Percentiles rank a stretch among this genome's conserved stretches.
These are phyloP conservation scores for Taenaris catops DNA, from an alignment of 2,888 invertebrate species.

Conservation along the genomic window DNA sequence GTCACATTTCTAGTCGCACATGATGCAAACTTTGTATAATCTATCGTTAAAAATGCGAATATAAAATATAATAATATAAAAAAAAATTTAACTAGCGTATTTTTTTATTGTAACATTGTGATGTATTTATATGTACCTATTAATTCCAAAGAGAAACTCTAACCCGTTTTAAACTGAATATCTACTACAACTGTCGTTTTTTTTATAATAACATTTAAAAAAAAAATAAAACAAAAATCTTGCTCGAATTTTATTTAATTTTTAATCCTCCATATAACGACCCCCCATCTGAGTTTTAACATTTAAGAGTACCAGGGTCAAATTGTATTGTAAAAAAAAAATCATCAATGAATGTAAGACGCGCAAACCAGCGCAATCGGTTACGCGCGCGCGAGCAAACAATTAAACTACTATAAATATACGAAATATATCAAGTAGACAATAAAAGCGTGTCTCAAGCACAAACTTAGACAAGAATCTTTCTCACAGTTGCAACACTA, in stretches of 20 bases:
- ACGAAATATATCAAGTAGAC: slow-evolving; percentile 48
- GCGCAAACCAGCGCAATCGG: too few relatives aligned
- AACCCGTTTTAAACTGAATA: too few relatives aligned
- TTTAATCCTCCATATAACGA: slow-evolving; percentile 53
- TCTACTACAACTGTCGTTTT: too few relatives aligned
- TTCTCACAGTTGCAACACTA: slow-evolving; percentile 51
- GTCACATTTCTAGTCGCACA: too few relatives aligned
- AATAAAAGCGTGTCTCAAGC: slow-evolving; percentile 65
- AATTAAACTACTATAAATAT: slow-evolving; percentile 63
- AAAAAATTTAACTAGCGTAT: too few relatives aligned
- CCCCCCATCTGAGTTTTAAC: too few relatives aligned
- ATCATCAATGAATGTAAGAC: slow-evolving; percentile 38
- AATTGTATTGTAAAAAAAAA: slow-evolving; percentile 32
- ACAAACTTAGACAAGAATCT: slow-evolving; percentile 47
- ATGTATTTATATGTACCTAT: too few relatives aligned
- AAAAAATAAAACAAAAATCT: slow-evolving; percentile 41
- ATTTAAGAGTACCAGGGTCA: slow-evolving; percentile 58
- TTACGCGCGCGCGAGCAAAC: slow-evolving; percentile 42
- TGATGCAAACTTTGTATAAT: too few relatives aligned
- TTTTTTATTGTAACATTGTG: slow-evolving; percentile 1
- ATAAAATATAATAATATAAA: too few relatives aligned
- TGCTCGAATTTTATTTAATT: slow-evolving; percentile 60
- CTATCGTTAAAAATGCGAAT: too few relatives aligned
- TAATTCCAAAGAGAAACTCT: too few relatives aligned
- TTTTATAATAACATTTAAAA: slow-evolving; percentile 19